Percentiles rank a stretch among this genome's conserved stretches.
phyloP scores from a whole-genome alignment of 2,113 vertebrate genomes.

The Neogobius melanostomus region DNA sequence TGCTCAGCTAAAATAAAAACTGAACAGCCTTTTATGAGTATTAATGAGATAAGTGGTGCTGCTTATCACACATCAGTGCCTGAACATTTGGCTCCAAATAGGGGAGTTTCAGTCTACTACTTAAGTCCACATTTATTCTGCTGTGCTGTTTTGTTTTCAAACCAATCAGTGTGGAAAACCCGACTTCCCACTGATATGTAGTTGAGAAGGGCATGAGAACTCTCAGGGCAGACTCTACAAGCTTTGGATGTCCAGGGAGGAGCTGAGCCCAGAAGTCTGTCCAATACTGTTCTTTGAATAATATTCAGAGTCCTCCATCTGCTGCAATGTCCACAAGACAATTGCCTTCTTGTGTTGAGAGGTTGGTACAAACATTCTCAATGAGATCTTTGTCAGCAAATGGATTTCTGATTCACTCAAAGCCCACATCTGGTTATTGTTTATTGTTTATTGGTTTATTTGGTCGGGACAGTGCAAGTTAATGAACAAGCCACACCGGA shows the following conservation, averaged over 20 bases:
- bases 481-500: no score
- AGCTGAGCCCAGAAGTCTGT: neutral
- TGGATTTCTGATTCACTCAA: no score
- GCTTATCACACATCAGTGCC: neutral
- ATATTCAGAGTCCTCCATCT: neutral
- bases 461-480: no score
- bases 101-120: neutral
- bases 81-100: neutral
- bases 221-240: neutral
- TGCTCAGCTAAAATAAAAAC: no score
- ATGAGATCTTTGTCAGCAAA: no score
- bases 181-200: neutral
- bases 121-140: neutral
- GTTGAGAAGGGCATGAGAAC: neutral
- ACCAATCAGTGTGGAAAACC: neutral
- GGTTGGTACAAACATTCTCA: no score
- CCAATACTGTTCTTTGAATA: neutral
- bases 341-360: no score
- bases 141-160: neutral
- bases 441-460: no score
- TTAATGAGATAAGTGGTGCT: constrained; percentile 12
- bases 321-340: neutral
- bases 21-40: constrained; percentile 15
- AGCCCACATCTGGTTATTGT: no score
- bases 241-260: neutral